Conservation (phyloP, 2,797 vertebrate species). For the Neosilurus hyrtlii region DNA sequence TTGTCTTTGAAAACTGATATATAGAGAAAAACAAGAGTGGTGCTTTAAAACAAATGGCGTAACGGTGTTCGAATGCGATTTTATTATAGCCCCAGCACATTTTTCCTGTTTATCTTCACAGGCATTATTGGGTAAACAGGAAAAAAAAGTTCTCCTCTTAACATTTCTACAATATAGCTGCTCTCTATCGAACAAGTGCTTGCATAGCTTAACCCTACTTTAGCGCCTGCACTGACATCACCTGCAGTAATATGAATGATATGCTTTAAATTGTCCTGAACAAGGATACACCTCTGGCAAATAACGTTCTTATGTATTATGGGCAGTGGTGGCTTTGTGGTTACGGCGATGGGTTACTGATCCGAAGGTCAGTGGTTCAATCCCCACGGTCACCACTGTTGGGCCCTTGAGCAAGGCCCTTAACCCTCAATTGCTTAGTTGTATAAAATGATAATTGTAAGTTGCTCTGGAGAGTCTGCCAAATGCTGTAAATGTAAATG, state of each 20-base stretch:
- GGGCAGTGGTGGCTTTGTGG: no score
- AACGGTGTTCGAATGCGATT: background rate
- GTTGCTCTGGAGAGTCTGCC: no score
- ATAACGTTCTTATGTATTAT: background rate
- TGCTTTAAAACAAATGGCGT: background rate
- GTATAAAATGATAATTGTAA: no score
- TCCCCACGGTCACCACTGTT: no score
- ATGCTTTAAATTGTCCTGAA: slow-evolving; percentile 50
- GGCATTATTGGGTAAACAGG: no score
- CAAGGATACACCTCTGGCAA: slow-evolving; percentile 42
- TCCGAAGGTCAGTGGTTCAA: no score
- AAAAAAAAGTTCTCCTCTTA: slow-evolving; percentile 26
- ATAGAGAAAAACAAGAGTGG: background rate
- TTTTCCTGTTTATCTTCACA: slow-evolving; percentile 1
- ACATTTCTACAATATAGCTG: slow-evolving; percentile 48
- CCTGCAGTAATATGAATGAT: slow-evolving; percentile 58
- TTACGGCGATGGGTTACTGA: no score
- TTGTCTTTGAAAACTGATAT: slow-evolving; percentile 1
- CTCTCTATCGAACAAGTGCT: slow-evolving; percentile 53
- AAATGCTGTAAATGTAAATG: background rate
- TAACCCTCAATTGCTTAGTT: no score
- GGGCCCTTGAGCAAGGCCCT: no score
- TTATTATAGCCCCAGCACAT: background rate
- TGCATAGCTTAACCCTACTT: slow-evolving; percentile 34
- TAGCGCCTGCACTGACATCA: slow-evolving; percentile 46